phyloP scores from a whole-genome alignment of 2,797 vertebrate genomes.

The Scolopax rusticola region DNA sequence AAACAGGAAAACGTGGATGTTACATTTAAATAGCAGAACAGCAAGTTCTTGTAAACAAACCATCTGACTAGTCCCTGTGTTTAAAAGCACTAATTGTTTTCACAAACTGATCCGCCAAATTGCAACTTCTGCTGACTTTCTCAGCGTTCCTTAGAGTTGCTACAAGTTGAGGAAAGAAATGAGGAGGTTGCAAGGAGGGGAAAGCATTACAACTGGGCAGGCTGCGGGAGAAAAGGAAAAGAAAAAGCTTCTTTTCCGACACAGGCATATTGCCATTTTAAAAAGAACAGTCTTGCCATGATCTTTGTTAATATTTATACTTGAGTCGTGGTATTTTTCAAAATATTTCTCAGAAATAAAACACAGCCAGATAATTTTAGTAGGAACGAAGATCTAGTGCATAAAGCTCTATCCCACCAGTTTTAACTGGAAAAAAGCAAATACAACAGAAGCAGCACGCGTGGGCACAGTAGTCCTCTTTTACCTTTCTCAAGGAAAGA shows the following conservation, averaged over 20 bases:
- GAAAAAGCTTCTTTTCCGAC: not conserved
- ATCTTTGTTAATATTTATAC: slow-evolving; percentile 18
- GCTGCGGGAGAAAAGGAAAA: not conserved
- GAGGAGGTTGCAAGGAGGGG: not conserved
- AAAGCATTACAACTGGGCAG: not conserved
- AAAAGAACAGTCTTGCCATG: not conserved
- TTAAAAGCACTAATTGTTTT: slow-evolving; percentile 28
- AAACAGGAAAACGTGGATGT: slow-evolving; percentile 58
- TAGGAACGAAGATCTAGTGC: not conserved
- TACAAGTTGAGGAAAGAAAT: not conserved
- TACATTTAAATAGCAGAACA: not conserved
- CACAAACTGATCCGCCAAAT: not conserved
- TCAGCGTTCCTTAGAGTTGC: not conserved
- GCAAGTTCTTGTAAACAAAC: slow-evolving; percentile 56
- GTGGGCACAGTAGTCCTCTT: not conserved
- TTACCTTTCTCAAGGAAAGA: not conserved
- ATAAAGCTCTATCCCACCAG: not conserved
- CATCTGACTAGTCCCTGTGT: not conserved
- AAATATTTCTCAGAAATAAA: slow-evolving; percentile 29
- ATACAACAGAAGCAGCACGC: not conserved
- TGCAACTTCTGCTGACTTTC: not conserved
- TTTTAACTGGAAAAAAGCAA: not conserved
- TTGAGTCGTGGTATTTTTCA: not conserved
- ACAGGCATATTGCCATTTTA: not conserved
- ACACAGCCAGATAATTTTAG: not conserved